Conservation (phyloP, 2,888 invertebrate species). For the Hoplodrina blanda region DNA sequence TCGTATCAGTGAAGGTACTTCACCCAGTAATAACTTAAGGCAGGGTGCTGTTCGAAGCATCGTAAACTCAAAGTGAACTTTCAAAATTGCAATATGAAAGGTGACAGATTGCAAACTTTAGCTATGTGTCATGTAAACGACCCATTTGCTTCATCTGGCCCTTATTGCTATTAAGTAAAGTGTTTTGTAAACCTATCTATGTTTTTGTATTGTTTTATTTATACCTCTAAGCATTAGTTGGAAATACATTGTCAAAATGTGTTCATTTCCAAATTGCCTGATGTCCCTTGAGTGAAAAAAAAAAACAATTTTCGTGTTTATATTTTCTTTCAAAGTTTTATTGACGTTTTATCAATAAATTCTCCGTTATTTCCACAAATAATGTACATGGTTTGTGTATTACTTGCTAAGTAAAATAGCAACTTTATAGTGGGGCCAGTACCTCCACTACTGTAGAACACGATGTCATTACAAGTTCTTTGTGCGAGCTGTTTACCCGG, state of each 20-base stretch:
- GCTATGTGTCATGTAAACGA: constrained; percentile 49
- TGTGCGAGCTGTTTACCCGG: constrained; percentile 33
- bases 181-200: neutral
- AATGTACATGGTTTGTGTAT: neutral
- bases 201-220: neutral
- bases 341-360: too few species aligned
- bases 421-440: neutral
- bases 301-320: neutral
- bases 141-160: constrained; percentile 52
- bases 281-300: too few species aligned
- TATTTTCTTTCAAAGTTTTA: too few species aligned
- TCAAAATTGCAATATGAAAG: constrained; percentile 49
- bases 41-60: constrained; percentile 15
- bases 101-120: constrained; percentile 54
- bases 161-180: constrained; percentile 39
- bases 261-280: neutral
- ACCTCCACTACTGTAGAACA: neutral
- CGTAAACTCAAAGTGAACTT: constrained; percentile 29
- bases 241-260: neutral
- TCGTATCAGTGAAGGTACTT: constrained; percentile 7
- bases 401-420: neutral
- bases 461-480: constrained; percentile 11
- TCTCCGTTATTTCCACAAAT: neutral
- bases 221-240: neutral
- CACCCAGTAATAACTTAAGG: constrained; percentile 21